Percentiles rank a stretch among this genome's conserved stretches.
Evolutionary conservation across 2,797 vertebrate species (phyloP).

Genomic region (Helicolenus hilgendorfi): DNA sequence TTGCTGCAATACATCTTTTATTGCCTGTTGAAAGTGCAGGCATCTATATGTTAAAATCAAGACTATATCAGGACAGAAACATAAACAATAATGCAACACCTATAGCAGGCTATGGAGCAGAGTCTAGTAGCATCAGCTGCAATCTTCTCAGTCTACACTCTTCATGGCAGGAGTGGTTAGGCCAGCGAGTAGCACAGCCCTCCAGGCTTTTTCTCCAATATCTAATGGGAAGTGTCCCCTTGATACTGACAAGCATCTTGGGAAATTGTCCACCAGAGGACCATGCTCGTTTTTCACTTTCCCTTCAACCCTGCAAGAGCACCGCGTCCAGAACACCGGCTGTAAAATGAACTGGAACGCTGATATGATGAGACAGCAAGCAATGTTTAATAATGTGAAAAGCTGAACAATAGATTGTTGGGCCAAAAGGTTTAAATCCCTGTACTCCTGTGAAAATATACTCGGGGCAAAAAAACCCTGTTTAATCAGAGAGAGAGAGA

Average conservation of each 20-base stretch:
- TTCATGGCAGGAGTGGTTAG: conserved; percentile 8
- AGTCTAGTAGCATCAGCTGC: not conserved
- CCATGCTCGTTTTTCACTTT: not conserved
- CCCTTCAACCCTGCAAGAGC: not conserved
- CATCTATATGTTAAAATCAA: not conserved
- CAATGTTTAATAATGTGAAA: not conserved
- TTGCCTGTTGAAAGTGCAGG: not conserved
- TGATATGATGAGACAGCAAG: conserved; percentile 5
- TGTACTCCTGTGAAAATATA: not conserved
- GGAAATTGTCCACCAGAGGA: not conserved
- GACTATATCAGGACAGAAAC: not conserved
- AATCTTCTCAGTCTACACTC: not conserved
- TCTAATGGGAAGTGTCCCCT: not conserved
- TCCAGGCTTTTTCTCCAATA: not conserved
- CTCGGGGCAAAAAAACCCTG: not conserved
- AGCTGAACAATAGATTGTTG: not conserved
- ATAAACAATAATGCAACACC: not conserved
- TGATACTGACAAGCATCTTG: not conserved
- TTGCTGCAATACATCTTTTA: not conserved
- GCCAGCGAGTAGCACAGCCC: not conserved
- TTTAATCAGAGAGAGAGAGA: not conserved
- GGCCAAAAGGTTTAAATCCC: not conserved
- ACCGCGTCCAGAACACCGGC: not conserved
- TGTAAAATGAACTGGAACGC: conserved; percentile 11
- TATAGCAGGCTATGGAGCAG: not conserved